Percentiles rank a stretch among this genome's conserved stretches.
Evolutionary conservation across 2,113 vertebrate genomes (phyloP).

Genomic region (Carassius gibelio): DNA sequence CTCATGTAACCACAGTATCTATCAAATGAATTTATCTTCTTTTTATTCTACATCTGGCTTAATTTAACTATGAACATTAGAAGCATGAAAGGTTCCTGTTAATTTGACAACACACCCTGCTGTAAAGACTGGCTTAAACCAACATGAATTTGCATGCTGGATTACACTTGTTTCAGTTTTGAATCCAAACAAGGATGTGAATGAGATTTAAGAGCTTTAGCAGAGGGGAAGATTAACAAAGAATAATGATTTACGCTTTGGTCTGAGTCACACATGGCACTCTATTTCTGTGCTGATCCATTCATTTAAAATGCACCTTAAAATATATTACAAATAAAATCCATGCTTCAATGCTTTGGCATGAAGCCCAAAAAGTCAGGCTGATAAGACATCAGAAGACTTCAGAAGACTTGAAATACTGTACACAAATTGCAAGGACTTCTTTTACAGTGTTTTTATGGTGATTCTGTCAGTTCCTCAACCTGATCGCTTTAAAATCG

Average conservation of each 20-base stretch:
- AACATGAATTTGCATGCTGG: not conserved
- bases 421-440: not conserved
- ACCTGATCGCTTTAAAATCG: not conserved
- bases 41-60: not conserved
- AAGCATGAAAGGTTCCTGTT: not conserved
- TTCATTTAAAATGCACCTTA: not conserved
- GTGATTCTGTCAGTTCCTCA: not conserved
- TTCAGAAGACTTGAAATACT: not conserved
- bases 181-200: not conserved
- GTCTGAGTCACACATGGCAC: not conserved
- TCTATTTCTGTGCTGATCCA: not conserved
- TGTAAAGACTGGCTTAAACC: not conserved
- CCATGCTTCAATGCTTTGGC: not conserved
- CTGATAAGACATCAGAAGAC: not conserved
- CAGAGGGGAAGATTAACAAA: not conserved
- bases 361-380: not conserved
- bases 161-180: not conserved
- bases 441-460: not conserved
- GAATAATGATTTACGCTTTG: not conserved
- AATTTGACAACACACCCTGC: not conserved
- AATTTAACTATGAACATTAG: not conserved
- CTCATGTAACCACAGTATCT: not conserved
- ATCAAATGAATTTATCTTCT: not conserved
- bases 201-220: conserved; percentile 4
- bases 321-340: not conserved